Evolutionary conservation across 2,888 invertebrate genomes (phyloP), one percentile per base, ranked within the genome.

Genomic region (Tenthredo notha): DNA sequence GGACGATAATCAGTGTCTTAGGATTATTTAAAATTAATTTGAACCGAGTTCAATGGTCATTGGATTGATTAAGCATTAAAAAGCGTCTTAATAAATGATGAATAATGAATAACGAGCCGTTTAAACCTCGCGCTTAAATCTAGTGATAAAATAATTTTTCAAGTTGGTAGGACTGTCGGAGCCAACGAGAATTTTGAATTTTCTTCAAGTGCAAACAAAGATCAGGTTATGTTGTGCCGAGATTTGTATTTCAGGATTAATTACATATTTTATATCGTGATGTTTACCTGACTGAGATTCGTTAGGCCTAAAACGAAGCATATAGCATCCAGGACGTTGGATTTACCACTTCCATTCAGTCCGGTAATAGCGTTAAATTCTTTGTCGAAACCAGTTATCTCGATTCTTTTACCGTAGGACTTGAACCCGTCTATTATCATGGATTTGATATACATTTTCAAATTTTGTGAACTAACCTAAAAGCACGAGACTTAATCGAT

Each of bases 301-400:
- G 97, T 96, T 84, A 99, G 99, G 84, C 99, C 99, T 40, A 99
- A 94, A 9, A 99, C 97, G 93, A 99, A 99, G 93, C 99, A 99
- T 93, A 99, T 99, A 0, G 98, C 96, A 94, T 99, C 99, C 86
- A 99, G 95, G 92, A 99, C 98, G 92, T 99, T 99, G 0, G 99
- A 99, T 94, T 99, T 99, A 54, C 99, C 99, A 88, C 98, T 98
- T 9, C 99, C 99, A 94, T 99, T 99, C 75, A 99, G 94, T 0
- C 99, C 99, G 18, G 99, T 99, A 84, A 99, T 99, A 4, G 99
- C 99, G 91, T 99, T 99, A 93, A 99, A 99, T 93, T 98, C 96
- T 0, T 96, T 96, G 94, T 99, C 99, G 92, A 99, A 99, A 1
- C 97, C 98, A 87, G 96, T 96, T 82, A 99, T 96, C 94, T 98